Conservation (phyloP, 1,140 invertebrate genomes). For the Phthorimaea operculella region DNA sequence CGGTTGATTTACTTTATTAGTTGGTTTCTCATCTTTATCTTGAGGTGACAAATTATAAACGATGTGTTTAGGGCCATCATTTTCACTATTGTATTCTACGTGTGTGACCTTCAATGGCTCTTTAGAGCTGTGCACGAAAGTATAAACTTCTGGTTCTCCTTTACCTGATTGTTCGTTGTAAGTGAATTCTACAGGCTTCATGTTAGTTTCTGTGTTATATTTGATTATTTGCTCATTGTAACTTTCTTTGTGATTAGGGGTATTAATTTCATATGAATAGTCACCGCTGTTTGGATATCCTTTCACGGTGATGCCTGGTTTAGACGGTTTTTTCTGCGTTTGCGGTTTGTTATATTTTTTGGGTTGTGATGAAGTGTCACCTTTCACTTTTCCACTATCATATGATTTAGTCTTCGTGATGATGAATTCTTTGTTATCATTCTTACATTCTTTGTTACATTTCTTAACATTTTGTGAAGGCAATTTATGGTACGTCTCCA, state of each 20-base stretch:
- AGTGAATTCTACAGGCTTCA: constrained; percentile 38
- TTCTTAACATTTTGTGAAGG: constrained; percentile 28
- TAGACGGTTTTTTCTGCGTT: constrained; percentile 10
- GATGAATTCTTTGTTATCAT: constrained; percentile 37
- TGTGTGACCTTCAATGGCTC: constrained; percentile 29
- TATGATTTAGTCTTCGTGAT: constrained; percentile 41
- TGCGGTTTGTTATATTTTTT: constrained; percentile 21
- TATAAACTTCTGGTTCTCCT: constrained; percentile 34
- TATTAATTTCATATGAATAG: constrained; percentile 45
- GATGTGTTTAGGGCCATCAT: constrained; percentile 35
- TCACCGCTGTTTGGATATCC: constrained; percentile 21
- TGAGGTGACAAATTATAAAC: constrained; percentile 40
- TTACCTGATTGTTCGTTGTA: constrained; percentile 38
- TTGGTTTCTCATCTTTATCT: constrained; percentile 25
- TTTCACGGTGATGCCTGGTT: neutral
- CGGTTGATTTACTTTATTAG: constrained; percentile 12
- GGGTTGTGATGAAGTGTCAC: too few species aligned
- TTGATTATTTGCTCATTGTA: constrained; percentile 42
- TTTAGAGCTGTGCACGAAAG: constrained; percentile 22
- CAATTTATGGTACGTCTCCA: constrained; percentile 44
- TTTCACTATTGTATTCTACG: constrained; percentile 27
- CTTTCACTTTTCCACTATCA: constrained; percentile 27
- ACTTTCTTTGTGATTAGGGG: constrained; percentile 51
- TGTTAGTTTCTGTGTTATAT: constrained; percentile 49
- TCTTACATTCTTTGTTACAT: constrained; percentile 25